Conservation (phyloP, 2,113 vertebrate genomes). For the Notechis scutatus region DNA sequence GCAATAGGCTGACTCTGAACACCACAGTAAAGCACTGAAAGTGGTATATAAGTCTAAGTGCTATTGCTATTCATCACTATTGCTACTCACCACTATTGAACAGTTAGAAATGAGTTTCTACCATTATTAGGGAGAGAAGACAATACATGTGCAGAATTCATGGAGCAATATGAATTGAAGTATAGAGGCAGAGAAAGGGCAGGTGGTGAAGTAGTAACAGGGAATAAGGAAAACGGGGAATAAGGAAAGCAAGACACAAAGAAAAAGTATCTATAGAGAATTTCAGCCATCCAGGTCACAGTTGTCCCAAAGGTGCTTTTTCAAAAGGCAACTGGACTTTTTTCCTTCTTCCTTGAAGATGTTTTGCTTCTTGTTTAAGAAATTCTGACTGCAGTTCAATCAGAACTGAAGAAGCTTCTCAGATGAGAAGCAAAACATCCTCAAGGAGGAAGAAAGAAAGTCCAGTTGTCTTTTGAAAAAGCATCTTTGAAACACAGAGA, state of each 20-base stretch:
- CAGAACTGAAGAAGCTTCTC: not conserved
- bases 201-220: conserved; percentile 46
- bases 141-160: conserved; percentile 53
- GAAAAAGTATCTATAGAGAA: not conserved
- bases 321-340: not conserved
- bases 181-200: conserved; percentile 43
- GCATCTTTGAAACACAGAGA: not conserved
- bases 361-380: not conserved
- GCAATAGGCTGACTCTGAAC: too few relatives aligned
- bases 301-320: too few relatives aligned
- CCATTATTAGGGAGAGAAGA: conserved; percentile 40
- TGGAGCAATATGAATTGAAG: conserved; percentile 40
- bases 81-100: conserved; percentile 15
- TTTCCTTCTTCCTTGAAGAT: not conserved
- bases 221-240: conserved; percentile 50
- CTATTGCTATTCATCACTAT: too few relatives aligned
- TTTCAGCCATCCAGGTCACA: too few relatives aligned
- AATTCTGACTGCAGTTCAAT: not conserved
- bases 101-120: conserved; percentile 53
- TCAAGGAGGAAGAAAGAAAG: not conserved
- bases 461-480: not conserved
- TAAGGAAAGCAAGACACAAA: not conserved
- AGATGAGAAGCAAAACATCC: not conserved
- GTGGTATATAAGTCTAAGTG: too few relatives aligned
- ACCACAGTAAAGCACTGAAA: too few relatives aligned